These are phyloP conservation scores for Drosophila conformis DNA, from an alignment of 2,888 invertebrate species.

Conservation along the genomic window DNA sequence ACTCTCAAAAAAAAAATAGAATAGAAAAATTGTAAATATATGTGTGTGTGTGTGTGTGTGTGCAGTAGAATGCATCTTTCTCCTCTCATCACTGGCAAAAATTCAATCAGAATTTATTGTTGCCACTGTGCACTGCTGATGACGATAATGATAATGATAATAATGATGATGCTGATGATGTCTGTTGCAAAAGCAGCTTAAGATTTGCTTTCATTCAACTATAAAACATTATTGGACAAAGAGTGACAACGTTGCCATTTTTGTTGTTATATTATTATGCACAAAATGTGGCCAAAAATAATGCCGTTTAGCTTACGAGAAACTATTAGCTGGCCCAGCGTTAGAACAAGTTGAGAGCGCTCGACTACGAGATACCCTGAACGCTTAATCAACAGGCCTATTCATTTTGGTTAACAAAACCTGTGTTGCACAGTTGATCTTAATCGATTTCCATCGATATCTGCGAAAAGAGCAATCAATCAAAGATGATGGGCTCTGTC, in stretches of 20 bases:
- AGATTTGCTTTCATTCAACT: constrained; percentile 42
- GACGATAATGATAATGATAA: neutral
- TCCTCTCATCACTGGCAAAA: constrained; percentile 50
- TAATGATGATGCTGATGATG: constrained; percentile 22
- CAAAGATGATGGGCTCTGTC: neutral
- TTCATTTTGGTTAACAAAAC: neutral
- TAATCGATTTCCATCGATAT: neutral
- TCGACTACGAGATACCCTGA: neutral
- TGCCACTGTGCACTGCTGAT: constrained; percentile 5
- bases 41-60: constrained; percentile 9
- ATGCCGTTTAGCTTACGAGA: constrained; percentile 29
- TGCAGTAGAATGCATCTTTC: constrained; percentile 23
- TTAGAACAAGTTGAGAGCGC: neutral
- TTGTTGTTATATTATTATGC: neutral
- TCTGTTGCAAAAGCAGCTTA: constrained; percentile 66
- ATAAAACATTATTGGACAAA: constrained; percentile 40
- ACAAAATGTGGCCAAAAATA: neutral
- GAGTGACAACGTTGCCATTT: constrained; percentile 48
- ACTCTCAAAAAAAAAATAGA: constrained; percentile 40
- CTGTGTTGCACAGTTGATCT: neutral
- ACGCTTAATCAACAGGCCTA: neutral
- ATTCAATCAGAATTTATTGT: constrained; percentile 72
- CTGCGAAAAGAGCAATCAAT: neutral
- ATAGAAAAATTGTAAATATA: constrained; percentile 51
- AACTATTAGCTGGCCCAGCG: neutral